Percentiles rank a stretch among this genome's conserved stretches.
Evolutionary conservation across 2,113 vertebrate genomes (phyloP).

Genomic region (Sinocyclocheilus anophthalmus): DNA sequence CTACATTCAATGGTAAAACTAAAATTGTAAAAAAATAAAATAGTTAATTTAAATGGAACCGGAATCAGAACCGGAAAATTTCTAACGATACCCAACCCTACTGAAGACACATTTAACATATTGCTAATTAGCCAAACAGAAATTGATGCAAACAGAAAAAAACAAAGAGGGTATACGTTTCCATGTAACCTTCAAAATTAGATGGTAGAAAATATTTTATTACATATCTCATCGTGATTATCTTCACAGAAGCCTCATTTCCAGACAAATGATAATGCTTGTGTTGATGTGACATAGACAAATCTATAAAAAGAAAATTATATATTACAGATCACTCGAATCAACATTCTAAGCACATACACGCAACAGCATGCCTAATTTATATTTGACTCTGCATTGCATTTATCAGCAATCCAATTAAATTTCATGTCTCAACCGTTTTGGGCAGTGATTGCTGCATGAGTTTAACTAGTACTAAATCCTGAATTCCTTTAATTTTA

Average conservation of each 20-base stretch:
- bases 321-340: neutral
- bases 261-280: neutral
- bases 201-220: neutral
- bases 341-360: neutral
- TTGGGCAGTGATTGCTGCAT: neutral
- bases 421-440: neutral
- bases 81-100: too few species aligned
- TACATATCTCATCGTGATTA: neutral
- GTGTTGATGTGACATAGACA: neutral
- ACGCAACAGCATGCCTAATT: neutral
- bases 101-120: too few species aligned
- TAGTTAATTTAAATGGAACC: too few species aligned
- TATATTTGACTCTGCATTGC: neutral
- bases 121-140: neutral
- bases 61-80: too few species aligned
- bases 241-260: neutral
- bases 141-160: neutral
- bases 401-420: constrained; percentile 2
- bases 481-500: too few species aligned
- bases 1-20: too few species aligned
- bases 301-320: neutral
- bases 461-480: too few species aligned
- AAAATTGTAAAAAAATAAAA: too few species aligned
- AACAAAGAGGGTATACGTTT: neutral
- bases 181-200: neutral